Percentiles rank a stretch among this genome's conserved stretches.
Evolutionary conservation across 1,140 invertebrate genomes (phyloP).

Genomic region (Batillaria attramentaria): DNA sequence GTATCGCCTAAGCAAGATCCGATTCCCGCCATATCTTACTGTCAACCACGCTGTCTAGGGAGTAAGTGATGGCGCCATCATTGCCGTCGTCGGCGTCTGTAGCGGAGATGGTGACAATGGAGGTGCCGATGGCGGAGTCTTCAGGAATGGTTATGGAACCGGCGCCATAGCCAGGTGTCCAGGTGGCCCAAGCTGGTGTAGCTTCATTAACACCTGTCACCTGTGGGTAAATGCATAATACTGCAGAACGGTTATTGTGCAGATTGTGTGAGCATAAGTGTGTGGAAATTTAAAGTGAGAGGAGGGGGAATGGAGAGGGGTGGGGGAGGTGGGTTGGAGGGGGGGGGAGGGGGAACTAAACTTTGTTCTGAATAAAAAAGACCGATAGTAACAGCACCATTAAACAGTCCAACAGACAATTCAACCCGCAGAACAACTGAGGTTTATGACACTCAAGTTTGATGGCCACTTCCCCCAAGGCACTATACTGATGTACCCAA

Average conservation of each 20-base stretch:
- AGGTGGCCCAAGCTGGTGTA: slow-evolving; percentile 45
- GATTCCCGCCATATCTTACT: slow-evolving; percentile 72
- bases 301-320: too few relatives aligned
- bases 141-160: slow-evolving; percentile 35
- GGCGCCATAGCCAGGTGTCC: slow-evolving; percentile 32
- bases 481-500: too few relatives aligned
- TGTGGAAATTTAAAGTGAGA: too few relatives aligned
- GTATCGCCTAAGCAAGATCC: not conserved
- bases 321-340: too few relatives aligned
- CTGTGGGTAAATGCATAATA: slow-evolving; percentile 19
- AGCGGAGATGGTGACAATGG: slow-evolving; percentile 45
- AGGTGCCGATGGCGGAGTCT: slow-evolving; percentile 40
- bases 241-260: not conserved
- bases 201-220: slow-evolving; percentile 77
- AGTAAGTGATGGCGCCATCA: slow-evolving; percentile 40
- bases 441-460: too few relatives aligned
- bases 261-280: not conserved
- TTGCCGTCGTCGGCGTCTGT: slow-evolving; percentile 47
- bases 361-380: too few relatives aligned
- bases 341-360: too few relatives aligned
- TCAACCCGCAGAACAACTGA: too few relatives aligned
- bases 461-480: too few relatives aligned
- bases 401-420: too few relatives aligned
- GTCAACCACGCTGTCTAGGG: slow-evolving; percentile 59
- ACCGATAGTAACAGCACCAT: too few relatives aligned